phyloP scores from a whole-genome alignment of 2,797 vertebrate species.

The Onychomys torridus region DNA sequence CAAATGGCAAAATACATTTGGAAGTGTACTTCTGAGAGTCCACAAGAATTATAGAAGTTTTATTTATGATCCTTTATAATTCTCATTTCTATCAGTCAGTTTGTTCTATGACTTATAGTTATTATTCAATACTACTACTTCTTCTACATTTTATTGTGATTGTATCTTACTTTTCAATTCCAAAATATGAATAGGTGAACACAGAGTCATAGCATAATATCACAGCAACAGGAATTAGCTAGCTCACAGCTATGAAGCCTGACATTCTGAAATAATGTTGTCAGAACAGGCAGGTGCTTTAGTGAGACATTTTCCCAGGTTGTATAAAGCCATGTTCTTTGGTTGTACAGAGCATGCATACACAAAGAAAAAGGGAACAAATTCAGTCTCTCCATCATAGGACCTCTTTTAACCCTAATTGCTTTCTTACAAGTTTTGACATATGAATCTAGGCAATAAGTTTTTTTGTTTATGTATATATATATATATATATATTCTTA shows the following conservation, averaged over 20 bases:
- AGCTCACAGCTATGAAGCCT: neutral
- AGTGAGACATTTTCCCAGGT: neutral
- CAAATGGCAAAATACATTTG: neutral
- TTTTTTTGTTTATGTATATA: neutral
- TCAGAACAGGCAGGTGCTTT: neutral
- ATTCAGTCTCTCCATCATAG: neutral
- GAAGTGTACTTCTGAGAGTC: neutral
- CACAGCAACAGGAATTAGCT: neutral
- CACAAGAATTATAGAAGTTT: neutral
- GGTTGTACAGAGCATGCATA: too few relatives aligned
- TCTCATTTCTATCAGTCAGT: neutral
- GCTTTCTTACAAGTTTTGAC: neutral
- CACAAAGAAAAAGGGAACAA: too few relatives aligned
- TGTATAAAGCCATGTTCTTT: neutral
- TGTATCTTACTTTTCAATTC: neutral
- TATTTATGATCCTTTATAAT: neutral
- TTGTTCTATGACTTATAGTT: neutral
- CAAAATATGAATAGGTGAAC: neutral
- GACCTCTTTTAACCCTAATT: neutral
- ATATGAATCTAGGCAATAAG: neutral
- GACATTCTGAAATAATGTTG: neutral
- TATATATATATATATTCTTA: neutral
- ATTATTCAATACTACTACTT: too few relatives aligned
- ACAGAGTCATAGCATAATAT: fast-evolving
- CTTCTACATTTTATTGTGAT: neutral